These are phyloP conservation scores for Eciton burchellii DNA, from an alignment of 1,140 invertebrate species.

Conservation along the genomic window DNA sequence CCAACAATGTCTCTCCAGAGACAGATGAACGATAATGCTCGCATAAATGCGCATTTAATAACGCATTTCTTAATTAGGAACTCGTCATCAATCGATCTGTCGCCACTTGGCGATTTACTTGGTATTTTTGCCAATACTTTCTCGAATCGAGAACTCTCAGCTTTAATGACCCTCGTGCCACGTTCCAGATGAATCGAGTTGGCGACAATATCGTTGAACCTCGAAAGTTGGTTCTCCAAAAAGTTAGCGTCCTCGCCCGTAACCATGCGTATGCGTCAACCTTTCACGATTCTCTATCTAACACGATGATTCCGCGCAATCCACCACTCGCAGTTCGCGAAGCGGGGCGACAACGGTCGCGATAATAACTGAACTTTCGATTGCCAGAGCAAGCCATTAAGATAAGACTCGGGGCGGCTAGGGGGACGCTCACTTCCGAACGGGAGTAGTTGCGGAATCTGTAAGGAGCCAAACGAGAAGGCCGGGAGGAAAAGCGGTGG, in stretches of 20 bases:
- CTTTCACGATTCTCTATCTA: slow-evolving; percentile 67
- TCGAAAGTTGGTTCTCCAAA: slow-evolving; percentile 47
- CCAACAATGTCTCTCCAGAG: not conserved
- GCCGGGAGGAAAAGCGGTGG: not conserved
- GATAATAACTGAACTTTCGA: slow-evolving; percentile 80
- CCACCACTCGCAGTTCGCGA: slow-evolving; percentile 41
- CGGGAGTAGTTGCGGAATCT: slow-evolving; percentile 46
- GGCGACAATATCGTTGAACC: not conserved
- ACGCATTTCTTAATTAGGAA: too few species aligned
- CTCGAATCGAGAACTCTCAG: not conserved
- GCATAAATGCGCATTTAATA: too few species aligned
- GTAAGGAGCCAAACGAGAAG: slow-evolving; percentile 20
- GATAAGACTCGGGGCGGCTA: slow-evolving; percentile 70
- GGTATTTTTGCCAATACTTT: not conserved
- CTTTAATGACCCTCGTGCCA: not conserved
- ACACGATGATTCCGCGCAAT: slow-evolving; percentile 64
- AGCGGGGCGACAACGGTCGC: slow-evolving; percentile 68
- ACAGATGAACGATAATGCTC: not conserved
- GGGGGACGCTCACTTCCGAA: slow-evolving; percentile 23
- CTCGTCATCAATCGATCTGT: too few species aligned
- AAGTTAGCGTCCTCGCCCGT: slow-evolving; percentile 18
- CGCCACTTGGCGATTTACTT: too few species aligned
- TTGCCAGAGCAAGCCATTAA: slow-evolving; percentile 74
- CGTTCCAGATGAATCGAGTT: not conserved
- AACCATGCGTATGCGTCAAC: slow-evolving; percentile 45